These are phyloP conservation scores for Pica pica DNA, from an alignment of 2,113 vertebrate genomes.

Conservation along the genomic window DNA sequence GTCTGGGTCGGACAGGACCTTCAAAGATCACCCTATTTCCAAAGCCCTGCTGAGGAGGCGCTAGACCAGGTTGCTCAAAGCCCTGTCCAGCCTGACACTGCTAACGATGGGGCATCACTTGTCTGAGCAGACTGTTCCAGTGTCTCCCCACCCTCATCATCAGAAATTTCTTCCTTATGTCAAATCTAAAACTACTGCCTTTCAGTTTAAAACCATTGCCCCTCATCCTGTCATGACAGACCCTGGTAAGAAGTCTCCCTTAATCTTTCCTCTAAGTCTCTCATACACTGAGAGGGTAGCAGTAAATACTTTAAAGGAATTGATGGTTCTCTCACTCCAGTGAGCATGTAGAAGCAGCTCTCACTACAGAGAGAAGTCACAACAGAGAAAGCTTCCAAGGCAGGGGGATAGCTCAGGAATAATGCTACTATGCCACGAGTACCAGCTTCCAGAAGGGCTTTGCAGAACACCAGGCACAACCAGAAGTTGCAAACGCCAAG, in stretches of 20 bases:
- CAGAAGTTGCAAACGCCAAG: not conserved
- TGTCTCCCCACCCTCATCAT: not conserved
- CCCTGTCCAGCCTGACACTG: not conserved
- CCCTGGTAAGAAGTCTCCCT: not conserved
- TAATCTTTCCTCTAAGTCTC: not conserved
- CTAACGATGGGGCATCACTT: not conserved
- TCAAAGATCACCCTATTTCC: not conserved
- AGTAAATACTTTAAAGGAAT: not conserved
- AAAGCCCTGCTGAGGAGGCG: not conserved
- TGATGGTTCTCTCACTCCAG: not conserved
- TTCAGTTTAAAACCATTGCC: not conserved
- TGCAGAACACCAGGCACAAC: not conserved
- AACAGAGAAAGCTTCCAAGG: not conserved
- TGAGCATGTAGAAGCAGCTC: not conserved
- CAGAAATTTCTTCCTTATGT: not conserved
- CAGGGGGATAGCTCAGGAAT: not conserved
- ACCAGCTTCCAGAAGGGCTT: not conserved
- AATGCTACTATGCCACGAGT: not conserved
- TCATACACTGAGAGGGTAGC: accelerated
- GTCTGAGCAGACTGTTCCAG: not conserved
- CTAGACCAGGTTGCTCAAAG: not conserved
- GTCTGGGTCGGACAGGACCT: not conserved
- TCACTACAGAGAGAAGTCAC: not conserved
- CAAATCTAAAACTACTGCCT: not conserved
- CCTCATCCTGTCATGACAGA: not conserved